Conservation (phyloP, 2,888 invertebrate species). For the Melinaea marsaeus region DNA sequence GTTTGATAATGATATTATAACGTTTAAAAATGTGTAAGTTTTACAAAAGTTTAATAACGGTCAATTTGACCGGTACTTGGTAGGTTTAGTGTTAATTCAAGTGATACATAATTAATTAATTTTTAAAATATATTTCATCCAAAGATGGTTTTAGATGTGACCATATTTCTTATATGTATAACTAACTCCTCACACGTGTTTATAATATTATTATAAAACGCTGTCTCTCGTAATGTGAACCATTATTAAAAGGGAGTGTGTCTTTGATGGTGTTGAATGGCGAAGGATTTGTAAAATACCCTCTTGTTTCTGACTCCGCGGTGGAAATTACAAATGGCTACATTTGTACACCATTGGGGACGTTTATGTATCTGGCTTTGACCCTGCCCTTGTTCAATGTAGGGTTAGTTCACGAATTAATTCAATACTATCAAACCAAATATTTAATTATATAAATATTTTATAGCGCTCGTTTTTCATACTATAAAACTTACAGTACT, state of each 20-base stretch:
- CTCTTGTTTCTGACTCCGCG: conserved; percentile 11
- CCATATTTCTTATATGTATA: too few species aligned
- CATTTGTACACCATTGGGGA: conserved; percentile 11
- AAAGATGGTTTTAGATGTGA: too few species aligned
- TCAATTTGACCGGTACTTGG: neutral
- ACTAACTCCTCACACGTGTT: neutral
- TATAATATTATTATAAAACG: neutral
- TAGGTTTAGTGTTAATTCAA: neutral
- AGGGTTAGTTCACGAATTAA: neutral
- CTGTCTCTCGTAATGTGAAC: neutral
- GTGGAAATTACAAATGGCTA: conserved; percentile 20
- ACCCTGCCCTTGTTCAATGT: neutral
- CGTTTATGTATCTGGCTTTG: neutral
- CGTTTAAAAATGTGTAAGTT: too few species aligned
- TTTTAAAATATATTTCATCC: neutral
- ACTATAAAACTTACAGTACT: neutral
- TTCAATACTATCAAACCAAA: too few species aligned
- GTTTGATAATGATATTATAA: too few species aligned
- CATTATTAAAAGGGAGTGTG: conserved; percentile 19
- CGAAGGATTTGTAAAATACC: conserved; percentile 33
- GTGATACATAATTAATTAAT: neutral
- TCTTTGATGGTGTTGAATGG: conserved; percentile 35
- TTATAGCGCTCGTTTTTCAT: too few species aligned
- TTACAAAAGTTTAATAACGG: too few species aligned
- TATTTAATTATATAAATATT: too few species aligned